Evolutionary conservation across 2,888 invertebrate genomes (phyloP).

Genomic region (Leucozona laternaria): DNA sequence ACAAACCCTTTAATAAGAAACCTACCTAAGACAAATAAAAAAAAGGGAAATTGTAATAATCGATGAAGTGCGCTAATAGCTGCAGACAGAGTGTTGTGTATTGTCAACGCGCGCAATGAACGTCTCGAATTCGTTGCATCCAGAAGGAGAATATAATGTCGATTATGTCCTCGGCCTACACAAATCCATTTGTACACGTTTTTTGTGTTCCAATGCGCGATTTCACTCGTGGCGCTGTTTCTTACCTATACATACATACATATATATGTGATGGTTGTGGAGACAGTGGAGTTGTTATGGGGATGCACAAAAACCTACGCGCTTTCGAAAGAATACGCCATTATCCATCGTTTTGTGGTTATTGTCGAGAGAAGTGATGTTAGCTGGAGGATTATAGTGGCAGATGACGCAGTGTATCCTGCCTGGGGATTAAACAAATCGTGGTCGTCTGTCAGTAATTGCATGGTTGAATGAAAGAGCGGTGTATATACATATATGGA

Average conservation of each 20-base stretch:
- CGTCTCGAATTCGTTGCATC: slow-evolving; percentile 35
- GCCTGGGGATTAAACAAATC: slow-evolving; percentile 48
- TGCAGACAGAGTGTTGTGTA: slow-evolving; percentile 66
- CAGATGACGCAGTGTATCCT: slow-evolving; percentile 72
- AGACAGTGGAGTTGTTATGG: background rate
- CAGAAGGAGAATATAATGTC: slow-evolving; percentile 67
- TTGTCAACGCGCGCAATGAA: slow-evolving; percentile 66
- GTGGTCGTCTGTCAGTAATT: slow-evolving; percentile 63
- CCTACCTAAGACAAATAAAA: background rate
- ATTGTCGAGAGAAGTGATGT: slow-evolving; percentile 46
- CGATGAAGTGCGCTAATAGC: slow-evolving; percentile 75
- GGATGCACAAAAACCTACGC: slow-evolving; percentile 62
- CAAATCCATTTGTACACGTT: slow-evolving; percentile 74
- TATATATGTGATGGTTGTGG: background rate
- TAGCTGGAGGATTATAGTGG: slow-evolving; percentile 58
- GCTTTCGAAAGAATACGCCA: slow-evolving; percentile 60
- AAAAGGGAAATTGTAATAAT: slow-evolving; percentile 66
- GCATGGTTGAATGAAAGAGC: slow-evolving; percentile 6
- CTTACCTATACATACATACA: background rate
- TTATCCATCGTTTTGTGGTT: slow-evolving; percentile 54
- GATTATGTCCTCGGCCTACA: slow-evolving; percentile 75
- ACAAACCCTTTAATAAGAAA: background rate
- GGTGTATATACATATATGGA: background rate
- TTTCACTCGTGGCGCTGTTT: slow-evolving; percentile 55
- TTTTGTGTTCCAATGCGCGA: slow-evolving; percentile 58